These are phyloP conservation scores for Heliornis fulica DNA, from an alignment of 2,113 vertebrate genomes.

Conservation along the genomic window DNA sequence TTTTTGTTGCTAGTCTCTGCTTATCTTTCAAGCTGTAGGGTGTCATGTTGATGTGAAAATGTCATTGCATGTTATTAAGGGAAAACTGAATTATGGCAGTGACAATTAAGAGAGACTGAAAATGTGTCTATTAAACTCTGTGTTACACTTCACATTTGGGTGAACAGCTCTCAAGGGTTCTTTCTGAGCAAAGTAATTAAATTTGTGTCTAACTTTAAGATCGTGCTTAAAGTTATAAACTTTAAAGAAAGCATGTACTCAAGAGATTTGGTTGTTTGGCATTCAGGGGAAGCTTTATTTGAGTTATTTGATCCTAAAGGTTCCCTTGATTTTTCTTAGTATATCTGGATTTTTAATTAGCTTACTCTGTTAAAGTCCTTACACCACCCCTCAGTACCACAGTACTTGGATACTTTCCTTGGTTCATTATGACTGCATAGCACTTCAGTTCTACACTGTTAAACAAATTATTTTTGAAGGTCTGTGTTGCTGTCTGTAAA, in stretches of 20 bases:
- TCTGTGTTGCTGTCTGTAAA: background rate
- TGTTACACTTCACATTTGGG: constrained; percentile 50
- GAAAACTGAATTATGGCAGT: constrained; percentile 23
- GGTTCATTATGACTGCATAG: background rate
- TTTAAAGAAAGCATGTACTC: background rate
- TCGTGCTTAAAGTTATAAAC: background rate
- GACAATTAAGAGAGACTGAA: constrained; percentile 36
- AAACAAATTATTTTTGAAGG: background rate
- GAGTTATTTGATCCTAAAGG: background rate
- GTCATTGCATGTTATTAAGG: constrained; percentile 27
- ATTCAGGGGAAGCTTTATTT: background rate
- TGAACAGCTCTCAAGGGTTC: constrained; percentile 48
- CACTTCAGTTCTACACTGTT: background rate
- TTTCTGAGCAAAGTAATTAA: constrained; percentile 37
- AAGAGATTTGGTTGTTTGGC: background rate
- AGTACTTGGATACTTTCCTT: background rate
- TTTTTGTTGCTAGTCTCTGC: background rate
- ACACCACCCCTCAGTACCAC: background rate
- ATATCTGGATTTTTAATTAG: background rate
- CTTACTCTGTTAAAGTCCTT: background rate
- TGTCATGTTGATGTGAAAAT: background rate
- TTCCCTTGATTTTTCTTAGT: background rate
- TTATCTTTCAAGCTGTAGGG: background rate
- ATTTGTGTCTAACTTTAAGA: constrained; percentile 17
- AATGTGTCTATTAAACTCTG: constrained; percentile 33